A percentile compares a stretch with the other conserved stretches of the same genome.
phyloP scores from a whole-genome alignment of 2,888 invertebrate species.

The Cheilosia soror region DNA sequence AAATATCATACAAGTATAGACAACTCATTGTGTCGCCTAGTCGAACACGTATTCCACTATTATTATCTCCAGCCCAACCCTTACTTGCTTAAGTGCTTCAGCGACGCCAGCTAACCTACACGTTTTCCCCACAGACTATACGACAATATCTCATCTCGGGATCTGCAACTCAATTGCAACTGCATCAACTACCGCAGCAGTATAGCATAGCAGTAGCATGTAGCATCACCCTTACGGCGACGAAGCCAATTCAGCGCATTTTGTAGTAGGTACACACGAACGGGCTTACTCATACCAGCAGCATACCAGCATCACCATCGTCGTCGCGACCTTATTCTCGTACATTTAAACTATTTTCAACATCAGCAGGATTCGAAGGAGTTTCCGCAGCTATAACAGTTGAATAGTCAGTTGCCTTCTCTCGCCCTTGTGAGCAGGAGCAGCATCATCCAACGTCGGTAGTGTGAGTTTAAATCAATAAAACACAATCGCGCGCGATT shows the following conservation, averaged over 20 bases:
- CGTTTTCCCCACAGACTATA: constrained; percentile 33
- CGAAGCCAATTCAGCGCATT: constrained; percentile 73
- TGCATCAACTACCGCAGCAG: constrained; percentile 72
- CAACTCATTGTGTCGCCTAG: constrained; percentile 60
- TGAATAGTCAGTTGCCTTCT: constrained; percentile 17
- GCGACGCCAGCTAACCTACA: constrained; percentile 52
- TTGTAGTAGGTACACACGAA: constrained; percentile 54
- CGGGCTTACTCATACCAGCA: constrained; percentile 37
- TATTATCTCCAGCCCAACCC: not conserved
- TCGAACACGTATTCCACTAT: constrained; percentile 58
- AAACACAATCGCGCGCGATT: constrained; percentile 75
- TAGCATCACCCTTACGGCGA: constrained; percentile 34
- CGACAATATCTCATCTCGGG: constrained; percentile 72
- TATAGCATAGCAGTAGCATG: constrained; percentile 3
- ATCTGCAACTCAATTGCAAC: constrained; percentile 75
- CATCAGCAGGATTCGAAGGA: constrained; percentile 72
- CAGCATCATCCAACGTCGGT: constrained; percentile 37
- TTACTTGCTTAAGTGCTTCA: constrained; percentile 48
- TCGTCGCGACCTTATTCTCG: constrained; percentile 70
- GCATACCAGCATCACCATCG: constrained; percentile 2
- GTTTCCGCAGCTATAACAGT: constrained; percentile 65
- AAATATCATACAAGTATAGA: constrained; percentile 46
- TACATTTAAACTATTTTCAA: constrained; percentile 66
- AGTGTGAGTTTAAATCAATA: constrained; percentile 72
- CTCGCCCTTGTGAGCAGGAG: constrained; percentile 47